Conservation (phyloP, 2,888 invertebrate genomes). For the Archaeoteleia sp. region DNA sequence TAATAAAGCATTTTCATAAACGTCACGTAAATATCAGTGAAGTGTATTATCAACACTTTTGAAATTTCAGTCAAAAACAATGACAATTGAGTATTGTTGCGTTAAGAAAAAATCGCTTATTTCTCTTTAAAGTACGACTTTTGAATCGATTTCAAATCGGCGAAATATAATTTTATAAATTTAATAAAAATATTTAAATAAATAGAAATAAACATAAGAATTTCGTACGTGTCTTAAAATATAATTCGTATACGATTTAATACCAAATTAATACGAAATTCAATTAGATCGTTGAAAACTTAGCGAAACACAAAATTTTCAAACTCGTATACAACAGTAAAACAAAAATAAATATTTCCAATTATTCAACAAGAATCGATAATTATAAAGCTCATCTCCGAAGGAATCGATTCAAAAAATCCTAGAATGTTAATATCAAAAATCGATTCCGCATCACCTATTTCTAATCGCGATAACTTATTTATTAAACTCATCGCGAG, state of each 20-base stretch:
- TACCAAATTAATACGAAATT: not conserved
- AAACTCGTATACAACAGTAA: conserved; percentile 23
- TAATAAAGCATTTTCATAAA: too few relatives aligned
- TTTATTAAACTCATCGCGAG: conserved; percentile 12
- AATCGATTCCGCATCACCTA: conserved; percentile 25
- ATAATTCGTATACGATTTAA: too few relatives aligned
- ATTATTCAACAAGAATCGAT: conserved; percentile 35
- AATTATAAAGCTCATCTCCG: conserved; percentile 1
- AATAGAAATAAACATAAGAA: too few relatives aligned
- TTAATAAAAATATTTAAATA: too few relatives aligned
- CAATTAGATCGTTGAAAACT: conserved; percentile 1
- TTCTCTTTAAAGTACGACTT: conserved; percentile 13
- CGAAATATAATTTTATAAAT: not conserved
- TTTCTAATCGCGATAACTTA: conserved; percentile 14
- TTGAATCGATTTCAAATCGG: conserved; percentile 34
- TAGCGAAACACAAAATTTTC: conserved; percentile 9
- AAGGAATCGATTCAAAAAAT: conserved; percentile 33
- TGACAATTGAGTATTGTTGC: too few relatives aligned
- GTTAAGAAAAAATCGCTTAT: not conserved
- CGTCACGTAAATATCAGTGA: too few relatives aligned
- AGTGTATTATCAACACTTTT: conserved; percentile 17
- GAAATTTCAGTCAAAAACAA: conserved; percentile 9
- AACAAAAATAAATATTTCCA: conserved; percentile 38
- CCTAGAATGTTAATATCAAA: conserved; percentile 2
- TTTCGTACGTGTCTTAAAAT: too few relatives aligned